Base-by-base conservation (phyloP, 2,113 vertebrate genomes). In the Saccopteryx leptura region DNA sequence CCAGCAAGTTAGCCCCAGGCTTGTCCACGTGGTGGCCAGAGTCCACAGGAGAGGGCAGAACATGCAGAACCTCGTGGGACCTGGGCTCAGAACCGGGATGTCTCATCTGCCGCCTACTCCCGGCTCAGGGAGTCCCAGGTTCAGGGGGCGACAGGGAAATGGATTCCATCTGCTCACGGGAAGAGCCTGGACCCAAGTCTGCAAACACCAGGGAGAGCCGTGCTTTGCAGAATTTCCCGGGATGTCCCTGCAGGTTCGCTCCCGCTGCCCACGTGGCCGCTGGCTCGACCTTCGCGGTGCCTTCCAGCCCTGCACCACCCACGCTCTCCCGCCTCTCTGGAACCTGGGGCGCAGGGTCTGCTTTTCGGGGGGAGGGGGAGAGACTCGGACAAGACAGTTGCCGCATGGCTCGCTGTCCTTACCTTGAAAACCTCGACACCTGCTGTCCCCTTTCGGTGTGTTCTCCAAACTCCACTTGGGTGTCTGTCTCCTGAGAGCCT, bases 31-130 rank as follows among this genome's bases (percentile, higher is more conserved):
- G 48, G 9, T 12, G 23, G 65, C n/a, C 10, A 10, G 11, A 0
- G 33, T 31, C 17, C n/a, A 24, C 46, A 48, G 50, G 39, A 78
- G 33, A 80, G 14, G 28, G 14, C 1, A 4, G 48, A 69, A 66
- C 13, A 0, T 1, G 48, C 6, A 12, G 21, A 74, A 28, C 17
- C 14, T 26, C n/a, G 1, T 6, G 19, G 54, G 23, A 50, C 26
- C 54, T 21, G 1, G 48, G 48, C 28, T 33, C 5, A 31, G 58
- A 18, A 17, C 1, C 13, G 0, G 0, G 13, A 1, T 24, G 33
- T 58, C 14, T 46, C 52, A 23, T 52, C 52, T 1, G 3, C 9
- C 12, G 5, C 3, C 0, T 39, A 7, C 79, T 18, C 12, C 0
- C 1, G 33, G 19, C 24, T 6, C 7, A 21, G 2, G 12, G 56